Evolutionary conservation across 2,797 vertebrate genomes (phyloP).

Genomic region (Lepilemur ruficaudatus): DNA sequence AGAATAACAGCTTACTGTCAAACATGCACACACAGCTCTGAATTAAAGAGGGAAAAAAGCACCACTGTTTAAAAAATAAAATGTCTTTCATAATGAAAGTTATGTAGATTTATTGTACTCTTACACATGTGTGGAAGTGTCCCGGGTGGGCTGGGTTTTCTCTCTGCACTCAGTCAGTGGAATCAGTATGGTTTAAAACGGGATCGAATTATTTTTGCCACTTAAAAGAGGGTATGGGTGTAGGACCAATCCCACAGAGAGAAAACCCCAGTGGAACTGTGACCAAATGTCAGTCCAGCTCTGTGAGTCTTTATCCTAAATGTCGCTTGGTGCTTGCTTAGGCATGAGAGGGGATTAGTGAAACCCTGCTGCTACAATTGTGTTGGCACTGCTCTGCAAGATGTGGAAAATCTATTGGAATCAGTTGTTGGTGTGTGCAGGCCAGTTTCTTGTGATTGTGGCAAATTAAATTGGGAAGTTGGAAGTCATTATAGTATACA

Average conservation of each 20-base stretch:
- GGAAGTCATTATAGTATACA: slow-evolving; percentile 25
- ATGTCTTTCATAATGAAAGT: slow-evolving; percentile 47
- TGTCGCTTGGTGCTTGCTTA: slow-evolving; percentile 53
- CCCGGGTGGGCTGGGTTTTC: slow-evolving; percentile 21
- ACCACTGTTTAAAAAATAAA: slow-evolving; percentile 50
- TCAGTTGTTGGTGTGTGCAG: slow-evolving; percentile 60
- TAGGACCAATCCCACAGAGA: not conserved
- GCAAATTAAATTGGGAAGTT: slow-evolving; percentile 53
- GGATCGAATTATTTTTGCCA: slow-evolving; percentile 65
- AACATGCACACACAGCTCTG: not conserved
- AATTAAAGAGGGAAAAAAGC: slow-evolving; percentile 42
- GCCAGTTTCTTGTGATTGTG: slow-evolving; percentile 43
- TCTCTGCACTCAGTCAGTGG: not conserved
- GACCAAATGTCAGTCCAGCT: slow-evolving; percentile 65
- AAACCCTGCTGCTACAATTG: slow-evolving; percentile 41
- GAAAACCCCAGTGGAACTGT: slow-evolving; percentile 54
- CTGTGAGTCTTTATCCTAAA: slow-evolving; percentile 58
- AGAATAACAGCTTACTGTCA: slow-evolving; percentile 63
- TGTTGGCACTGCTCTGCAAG: not conserved
- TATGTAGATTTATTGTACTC: slow-evolving; percentile 32
- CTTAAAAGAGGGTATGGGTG: slow-evolving; percentile 58
- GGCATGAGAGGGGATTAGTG: slow-evolving; percentile 52
- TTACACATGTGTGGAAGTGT: not conserved
- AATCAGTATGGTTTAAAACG: slow-evolving; percentile 56
- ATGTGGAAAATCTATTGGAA: slow-evolving; percentile 51